Percentiles rank a stretch among this genome's conserved stretches.
Conservation (phyloP, 2,888 invertebrate genomes). For the Alsophila aescularia region DNA sequence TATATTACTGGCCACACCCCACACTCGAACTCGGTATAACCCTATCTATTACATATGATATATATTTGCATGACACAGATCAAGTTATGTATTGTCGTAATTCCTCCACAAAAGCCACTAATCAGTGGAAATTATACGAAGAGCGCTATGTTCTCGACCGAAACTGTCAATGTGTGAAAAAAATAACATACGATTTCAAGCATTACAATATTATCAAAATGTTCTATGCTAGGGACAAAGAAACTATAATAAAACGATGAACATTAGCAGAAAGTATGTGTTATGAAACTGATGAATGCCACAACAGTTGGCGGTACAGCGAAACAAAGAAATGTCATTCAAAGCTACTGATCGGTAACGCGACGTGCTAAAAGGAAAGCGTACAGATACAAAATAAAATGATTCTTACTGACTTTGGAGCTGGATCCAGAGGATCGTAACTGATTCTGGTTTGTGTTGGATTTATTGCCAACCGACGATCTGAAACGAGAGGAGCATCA, state of each 20-base stretch:
- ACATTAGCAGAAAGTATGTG: constrained; percentile 26
- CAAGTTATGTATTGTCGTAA: too few species aligned
- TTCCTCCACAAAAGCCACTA: too few species aligned
- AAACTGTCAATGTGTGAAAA: not conserved
- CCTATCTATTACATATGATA: too few species aligned
- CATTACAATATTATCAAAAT: constrained; percentile 15
- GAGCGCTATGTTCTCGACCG: not conserved
- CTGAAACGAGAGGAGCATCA: constrained; percentile 61
- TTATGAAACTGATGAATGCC: constrained; percentile 20
- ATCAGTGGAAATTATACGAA: too few species aligned
- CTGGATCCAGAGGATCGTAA: constrained; percentile 86
- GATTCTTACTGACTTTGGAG: constrained; percentile 99
- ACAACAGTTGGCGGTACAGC: constrained; percentile 14
- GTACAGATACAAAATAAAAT: constrained; percentile 78
- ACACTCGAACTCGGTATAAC: too few species aligned
- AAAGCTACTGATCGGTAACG: constrained; percentile 22
- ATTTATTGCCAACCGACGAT: constrained; percentile 77
- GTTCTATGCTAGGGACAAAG: constrained; percentile 14
- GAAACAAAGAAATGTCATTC: constrained; percentile 24
- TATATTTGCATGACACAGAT: too few species aligned
- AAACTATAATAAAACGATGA: constrained; percentile 13
- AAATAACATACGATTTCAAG: constrained; percentile 13
- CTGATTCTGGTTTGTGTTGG: constrained; percentile 82
- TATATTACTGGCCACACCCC: too few species aligned
- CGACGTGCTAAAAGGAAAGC: constrained; percentile 71